Evolutionary conservation across 2,113 vertebrate genomes (phyloP), one percentile per base, ranked within the genome.

Genomic region (Chrysochloris asiatica): DNA sequence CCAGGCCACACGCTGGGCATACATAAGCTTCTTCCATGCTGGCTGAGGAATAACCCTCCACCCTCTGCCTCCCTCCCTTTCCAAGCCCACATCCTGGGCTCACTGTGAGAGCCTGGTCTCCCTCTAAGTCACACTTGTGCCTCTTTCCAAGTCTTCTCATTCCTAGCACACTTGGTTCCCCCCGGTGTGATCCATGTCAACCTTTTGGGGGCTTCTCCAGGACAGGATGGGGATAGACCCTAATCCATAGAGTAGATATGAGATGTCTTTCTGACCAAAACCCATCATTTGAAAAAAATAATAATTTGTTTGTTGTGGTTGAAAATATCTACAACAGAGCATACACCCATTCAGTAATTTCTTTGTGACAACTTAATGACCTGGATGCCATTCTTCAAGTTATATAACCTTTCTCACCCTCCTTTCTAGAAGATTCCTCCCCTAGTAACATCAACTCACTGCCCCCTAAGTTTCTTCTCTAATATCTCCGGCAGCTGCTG

Each of bases 161-260:
- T 52, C 65, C 30, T 54, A 79, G 50, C 63, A 43, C 21, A 9
- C 41, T 30, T 0, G 0, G 52, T 14, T 14, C 48, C 38, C 30
- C n/a, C 28, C 16, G 1, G 48, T 12, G 6, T 3, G 6, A 47
- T 5, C 30, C 4, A 19, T 1, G 0, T 5, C 0, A 1, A 45
- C 72, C 56, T 69, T 33, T 43, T 33, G 56, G 82, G 73, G 82
- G 14, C 43, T 9, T n/a, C 45, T 63, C 21, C 1, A 0, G 6
- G 50, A 56, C 24, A 45, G 73, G 50, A 26, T 26, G 7, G 10
- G 2, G 3, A 61, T 28, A 11, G 13, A 22, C 4, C 9, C 77
- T n/a, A 3, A 28, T 45, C 65, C 56, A 30, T n/a, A 22, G 26
- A 43, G 24, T 8, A 11, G 65, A 47, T 33, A 0, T 24, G 50